These are phyloP conservation scores for Hoplodrina blanda DNA, from an alignment of 2,888 invertebrate genomes.

Conservation along the genomic window DNA sequence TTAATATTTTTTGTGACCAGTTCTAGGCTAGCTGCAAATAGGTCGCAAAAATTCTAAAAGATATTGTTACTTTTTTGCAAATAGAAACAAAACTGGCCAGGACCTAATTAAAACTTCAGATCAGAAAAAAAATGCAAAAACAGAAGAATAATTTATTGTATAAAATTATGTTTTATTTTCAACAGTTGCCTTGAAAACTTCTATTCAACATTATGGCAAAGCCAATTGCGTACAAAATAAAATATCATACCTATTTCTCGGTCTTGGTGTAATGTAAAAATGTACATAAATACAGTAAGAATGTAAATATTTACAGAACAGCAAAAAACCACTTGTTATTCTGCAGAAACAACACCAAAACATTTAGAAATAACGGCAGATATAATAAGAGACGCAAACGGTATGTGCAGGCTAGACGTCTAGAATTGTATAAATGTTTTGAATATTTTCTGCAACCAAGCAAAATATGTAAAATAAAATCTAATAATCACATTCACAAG, in stretches of 20 bases:
- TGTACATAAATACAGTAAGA: conserved; percentile 35
- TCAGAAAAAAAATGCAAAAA: not conserved
- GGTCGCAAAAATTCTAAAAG: not conserved
- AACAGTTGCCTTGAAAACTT: conserved; percentile 26
- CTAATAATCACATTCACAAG: too few species aligned
- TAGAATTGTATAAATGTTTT: not conserved
- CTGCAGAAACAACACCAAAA: conserved; percentile 23
- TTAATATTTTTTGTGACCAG: not conserved
- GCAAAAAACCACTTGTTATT: conserved; percentile 51
- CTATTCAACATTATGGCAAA: conserved; percentile 21
- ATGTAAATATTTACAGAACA: conserved; percentile 37
- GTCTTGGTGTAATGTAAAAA: conserved; percentile 7
- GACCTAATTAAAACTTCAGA: not conserved
- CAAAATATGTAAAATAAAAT: not conserved
- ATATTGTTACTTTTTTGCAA: not conserved
- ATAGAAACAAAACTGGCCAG: not conserved
- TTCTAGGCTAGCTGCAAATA: not conserved
- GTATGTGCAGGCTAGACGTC: conserved; percentile 22
- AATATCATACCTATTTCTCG: conserved; percentile 15
- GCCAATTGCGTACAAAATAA: conserved; percentile 52
- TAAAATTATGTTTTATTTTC: conserved; percentile 19
- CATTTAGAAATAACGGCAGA: conserved; percentile 31
- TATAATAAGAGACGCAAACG: conserved; percentile 32
- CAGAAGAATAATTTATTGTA: not conserved
- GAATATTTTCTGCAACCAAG: not conserved